Evolutionary conservation across 1,140 invertebrate genomes (phyloP).

Genomic region (Arion vulgaris): DNA sequence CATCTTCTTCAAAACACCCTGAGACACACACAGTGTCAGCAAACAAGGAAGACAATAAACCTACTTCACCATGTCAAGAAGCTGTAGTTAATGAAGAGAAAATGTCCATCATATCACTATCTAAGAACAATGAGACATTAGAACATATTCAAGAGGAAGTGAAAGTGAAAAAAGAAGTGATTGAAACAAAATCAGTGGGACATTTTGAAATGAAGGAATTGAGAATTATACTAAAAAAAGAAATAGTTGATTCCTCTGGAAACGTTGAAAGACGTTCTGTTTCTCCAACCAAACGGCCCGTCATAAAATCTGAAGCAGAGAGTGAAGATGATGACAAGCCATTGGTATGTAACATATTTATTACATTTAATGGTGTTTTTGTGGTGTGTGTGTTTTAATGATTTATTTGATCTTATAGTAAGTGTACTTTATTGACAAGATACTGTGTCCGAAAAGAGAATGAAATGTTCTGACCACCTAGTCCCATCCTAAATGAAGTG

Average conservation of each 20-base stretch:
- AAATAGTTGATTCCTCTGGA: slow-evolving; percentile 39
- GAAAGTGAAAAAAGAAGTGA: slow-evolving; percentile 33
- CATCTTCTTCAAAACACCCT: slow-evolving; percentile 37
- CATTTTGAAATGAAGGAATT: background rate
- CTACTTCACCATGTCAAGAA: no score
- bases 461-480: no score
- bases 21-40: slow-evolving; percentile 27
- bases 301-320: slow-evolving; percentile 53
- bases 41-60: no score
- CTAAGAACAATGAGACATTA: slow-evolving; percentile 37
- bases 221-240: slow-evolving; percentile 32
- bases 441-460: no score
- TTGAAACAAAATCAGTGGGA: slow-evolving; percentile 13
- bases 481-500: no score
- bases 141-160: slow-evolving; percentile 23
- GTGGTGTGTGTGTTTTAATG: no score
- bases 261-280: slow-evolving; percentile 14
- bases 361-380: no score
- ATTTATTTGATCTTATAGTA: no score
- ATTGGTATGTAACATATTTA: slow-evolving; percentile 75
- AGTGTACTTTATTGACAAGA: no score
- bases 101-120: slow-evolving; percentile 3
- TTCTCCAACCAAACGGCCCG: slow-evolving; percentile 27
- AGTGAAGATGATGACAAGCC: slow-evolving; percentile 81
- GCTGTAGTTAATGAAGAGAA: background rate